A percentile compares a stretch with the other conserved stretches of the same genome.
Evolutionary conservation across 2,888 invertebrate genomes (phyloP).

Genomic region (Coleophora deauratella): DNA sequence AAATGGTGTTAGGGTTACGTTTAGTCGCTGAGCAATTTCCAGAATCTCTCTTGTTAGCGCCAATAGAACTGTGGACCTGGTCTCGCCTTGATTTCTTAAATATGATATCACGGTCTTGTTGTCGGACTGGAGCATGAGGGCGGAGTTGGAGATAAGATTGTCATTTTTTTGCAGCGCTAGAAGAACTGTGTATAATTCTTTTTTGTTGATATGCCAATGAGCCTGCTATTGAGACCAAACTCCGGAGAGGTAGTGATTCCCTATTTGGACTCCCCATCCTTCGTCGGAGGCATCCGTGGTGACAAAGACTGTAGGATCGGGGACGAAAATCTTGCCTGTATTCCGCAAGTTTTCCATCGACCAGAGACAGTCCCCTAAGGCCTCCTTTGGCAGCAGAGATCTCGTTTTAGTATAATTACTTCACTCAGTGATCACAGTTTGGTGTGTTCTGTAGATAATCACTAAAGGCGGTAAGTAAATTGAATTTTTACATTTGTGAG

Average conservation of each 20-base stretch:
- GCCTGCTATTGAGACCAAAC: constrained; percentile 4
- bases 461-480: too few relatives aligned
- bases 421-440: too few relatives aligned
- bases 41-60: too few relatives aligned
- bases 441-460: too few relatives aligned
- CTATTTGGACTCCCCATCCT: constrained; percentile 10
- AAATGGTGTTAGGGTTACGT: constrained; percentile 5
- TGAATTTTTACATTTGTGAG: too few relatives aligned
- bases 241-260: constrained; percentile 2
- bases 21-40: constrained; percentile 6
- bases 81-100: constrained; percentile 18
- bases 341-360: too few relatives aligned
- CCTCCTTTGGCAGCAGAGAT: too few relatives aligned
- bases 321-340: constrained; percentile 4
- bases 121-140: constrained; percentile 4
- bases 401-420: too few relatives aligned
- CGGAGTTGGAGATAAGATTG: background rate
- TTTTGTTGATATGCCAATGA: constrained; percentile 12
- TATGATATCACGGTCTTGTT: constrained; percentile 15
- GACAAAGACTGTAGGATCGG: constrained; percentile 5
- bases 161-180: too few relatives aligned
- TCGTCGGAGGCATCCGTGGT: constrained; percentile 10
- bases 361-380: constrained; percentile 1
- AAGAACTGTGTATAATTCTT: constrained; percentile 6
- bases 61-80: constrained; percentile 12